Percentiles rank a stretch among this genome's conserved stretches.
Evolutionary conservation across 2,888 invertebrate species (phyloP).

Genomic region (Eilema sororculum): DNA sequence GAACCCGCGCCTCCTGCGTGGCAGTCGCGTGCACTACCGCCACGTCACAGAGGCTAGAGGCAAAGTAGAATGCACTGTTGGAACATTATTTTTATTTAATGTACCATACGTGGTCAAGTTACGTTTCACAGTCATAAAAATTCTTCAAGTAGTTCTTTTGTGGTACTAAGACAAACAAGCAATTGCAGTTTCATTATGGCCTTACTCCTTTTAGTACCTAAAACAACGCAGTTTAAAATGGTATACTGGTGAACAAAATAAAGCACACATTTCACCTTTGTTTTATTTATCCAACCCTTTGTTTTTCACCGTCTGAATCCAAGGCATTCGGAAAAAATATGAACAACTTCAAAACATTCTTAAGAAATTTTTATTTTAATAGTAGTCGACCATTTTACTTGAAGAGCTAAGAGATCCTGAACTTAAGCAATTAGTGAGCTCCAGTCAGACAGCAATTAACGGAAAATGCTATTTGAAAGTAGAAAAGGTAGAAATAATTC

Average conservation of each 20-base stretch:
- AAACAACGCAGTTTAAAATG: background rate
- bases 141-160: background rate
- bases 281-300: slow-evolving; percentile 17
- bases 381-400: slow-evolving; percentile 81
- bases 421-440: slow-evolving; percentile 86
- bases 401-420: slow-evolving; percentile 81
- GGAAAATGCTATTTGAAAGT: slow-evolving; percentile 82
- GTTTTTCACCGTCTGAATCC: slow-evolving; percentile 55
- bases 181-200: background rate
- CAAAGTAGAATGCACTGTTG: background rate
- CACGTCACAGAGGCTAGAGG: too few species aligned
- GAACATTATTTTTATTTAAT: background rate
- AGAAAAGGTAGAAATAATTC: slow-evolving; percentile 85
- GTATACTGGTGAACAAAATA: background rate
- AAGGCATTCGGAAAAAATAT: slow-evolving; percentile 64
- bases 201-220: background rate
- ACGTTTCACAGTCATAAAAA: background rate
- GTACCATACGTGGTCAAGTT: background rate
- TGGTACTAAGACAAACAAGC: background rate
- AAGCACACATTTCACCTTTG: slow-evolving; percentile 8
- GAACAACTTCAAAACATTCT: slow-evolving; percentile 79
- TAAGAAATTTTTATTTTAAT: slow-evolving; percentile 80
- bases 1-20: too few species aligned
- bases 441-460: slow-evolving; percentile 85
- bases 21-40: too few species aligned